Evolutionary conservation across 2,113 vertebrate genomes (phyloP).

Genomic region (Entelurus aequoreus): DNA sequence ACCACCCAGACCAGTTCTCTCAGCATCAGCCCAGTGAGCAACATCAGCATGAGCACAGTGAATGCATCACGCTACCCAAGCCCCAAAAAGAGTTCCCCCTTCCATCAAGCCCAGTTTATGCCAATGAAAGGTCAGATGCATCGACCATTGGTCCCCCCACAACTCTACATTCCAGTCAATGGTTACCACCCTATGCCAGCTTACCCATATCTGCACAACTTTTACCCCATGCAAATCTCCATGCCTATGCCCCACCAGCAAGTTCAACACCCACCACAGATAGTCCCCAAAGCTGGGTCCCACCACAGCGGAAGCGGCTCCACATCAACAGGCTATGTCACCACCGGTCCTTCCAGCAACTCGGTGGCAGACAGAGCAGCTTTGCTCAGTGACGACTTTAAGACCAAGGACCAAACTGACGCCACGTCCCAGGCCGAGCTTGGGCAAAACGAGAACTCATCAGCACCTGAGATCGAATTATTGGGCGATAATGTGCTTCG

Average conservation of each 20-base stretch:
- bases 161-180: slow-evolving; percentile 95
- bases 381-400: slow-evolving; percentile 73
- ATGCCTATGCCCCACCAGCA: slow-evolving; percentile 89
- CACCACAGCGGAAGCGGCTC: slow-evolving; percentile 95
- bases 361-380: slow-evolving; percentile 81
- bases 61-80: slow-evolving; percentile 81
- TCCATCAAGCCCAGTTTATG: slow-evolving; percentile 88
- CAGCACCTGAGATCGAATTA: slow-evolving; percentile 88
- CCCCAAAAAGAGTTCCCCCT: slow-evolving; percentile 85
- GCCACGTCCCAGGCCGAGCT: slow-evolving; percentile 71
- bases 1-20: slow-evolving; percentile 95
- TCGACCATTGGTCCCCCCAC: slow-evolving; percentile 83
- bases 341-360: slow-evolving; percentile 83
- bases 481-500: slow-evolving; percentile 82
- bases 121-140: slow-evolving; percentile 87
- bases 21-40: slow-evolving; percentile 94
- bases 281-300: slow-evolving; percentile 84
- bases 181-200: slow-evolving; percentile 91
- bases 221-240: slow-evolving; percentile 93
- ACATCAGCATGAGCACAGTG: slow-evolving; percentile 73
- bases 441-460: slow-evolving; percentile 73
- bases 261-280: slow-evolving; percentile 74
- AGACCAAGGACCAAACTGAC: slow-evolving; percentile 70
- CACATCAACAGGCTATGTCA: slow-evolving; percentile 94
- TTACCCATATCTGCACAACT: slow-evolving; percentile 91